Evolutionary conservation across 2,797 vertebrate genomes (phyloP), one percentile per base, ranked within the genome.

Genomic region (Acanthurus lineatus): DNA sequence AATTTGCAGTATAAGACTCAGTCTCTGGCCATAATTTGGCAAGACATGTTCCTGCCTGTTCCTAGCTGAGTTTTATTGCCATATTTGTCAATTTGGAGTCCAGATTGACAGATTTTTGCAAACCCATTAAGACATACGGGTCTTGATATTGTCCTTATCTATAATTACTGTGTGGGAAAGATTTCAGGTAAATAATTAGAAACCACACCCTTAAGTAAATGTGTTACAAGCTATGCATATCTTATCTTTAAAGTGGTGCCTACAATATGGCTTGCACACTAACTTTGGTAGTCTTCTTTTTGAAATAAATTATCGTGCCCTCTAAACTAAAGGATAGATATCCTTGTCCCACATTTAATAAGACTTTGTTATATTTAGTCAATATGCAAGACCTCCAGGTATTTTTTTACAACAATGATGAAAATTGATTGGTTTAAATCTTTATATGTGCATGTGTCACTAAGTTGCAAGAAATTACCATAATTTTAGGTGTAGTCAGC

Each of bases 191-290:
- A 9, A 19, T 35, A 10, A 22, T 60, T 54, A 57, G 48, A 63
- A 68, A 72, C n/a, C 75, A 74, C 71, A 76, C 73, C 77, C 35
- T 67, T 74, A 9, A 19, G 51, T 66, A 20, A 76, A 14, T 75
- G 25, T 57, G 25, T 83, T 25, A 53, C n/a, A 49, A 66, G 17
- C 2, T 70, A 14, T 66, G 20, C 15, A 40, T 19, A 8, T 40
- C 51, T 81, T 76, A 84, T 65, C 68, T 79, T 62, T 10, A 58
- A 20, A 52, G 1, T 69, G 32, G 52, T 59, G 35, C 74, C 74
- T 74, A 48, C 17, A 4, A 77, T 57, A 28, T 56, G 16, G 32
- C 28, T 22, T 7, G 5, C 49, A 20, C 22, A 28, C 1, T 10
- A 57, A 1, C 2, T 22, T 35, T 56, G 28, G 28, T 32, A 5